phyloP scores from a whole-genome alignment of 1,140 invertebrate species.

The Euwallacea similis region DNA sequence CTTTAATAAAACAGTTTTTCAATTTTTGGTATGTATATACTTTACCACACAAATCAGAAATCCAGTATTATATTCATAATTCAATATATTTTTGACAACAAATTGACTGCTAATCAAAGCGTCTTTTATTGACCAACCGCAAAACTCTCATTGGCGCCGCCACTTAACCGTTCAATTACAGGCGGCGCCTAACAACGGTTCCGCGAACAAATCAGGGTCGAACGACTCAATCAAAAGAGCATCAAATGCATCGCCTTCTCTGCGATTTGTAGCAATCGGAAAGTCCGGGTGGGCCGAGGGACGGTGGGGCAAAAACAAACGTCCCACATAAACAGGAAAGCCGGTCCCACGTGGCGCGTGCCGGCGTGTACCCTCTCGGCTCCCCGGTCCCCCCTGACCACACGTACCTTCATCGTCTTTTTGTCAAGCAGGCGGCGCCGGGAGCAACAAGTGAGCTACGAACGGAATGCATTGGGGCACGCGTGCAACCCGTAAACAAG shows the following conservation, averaged over 20 bases:
- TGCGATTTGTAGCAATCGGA: slow-evolving; percentile 3
- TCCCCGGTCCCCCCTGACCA: not conserved
- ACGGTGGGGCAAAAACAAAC: slow-evolving; percentile 17
- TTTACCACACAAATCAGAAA: no score
- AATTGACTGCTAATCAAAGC: no score
- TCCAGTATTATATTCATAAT: no score
- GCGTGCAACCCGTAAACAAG: slow-evolving; percentile 25
- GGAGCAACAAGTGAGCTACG: slow-evolving; percentile 27
- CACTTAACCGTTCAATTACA: not conserved
- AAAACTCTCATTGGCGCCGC: no score
- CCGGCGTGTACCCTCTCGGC: not conserved
- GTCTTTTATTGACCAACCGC: no score
- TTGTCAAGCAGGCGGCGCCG: slow-evolving; percentile 22
- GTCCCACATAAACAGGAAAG: slow-evolving; percentile 28
- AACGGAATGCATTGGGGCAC: slow-evolving; percentile 26
- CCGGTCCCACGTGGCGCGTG: slow-evolving; percentile 28
- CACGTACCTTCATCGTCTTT: slow-evolving; percentile 12
- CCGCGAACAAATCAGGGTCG: not conserved
- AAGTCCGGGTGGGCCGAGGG: not conserved
- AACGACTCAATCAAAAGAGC: slow-evolving; percentile 8
- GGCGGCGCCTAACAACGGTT: not conserved
- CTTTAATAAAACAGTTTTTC: no score
- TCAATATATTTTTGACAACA: no score
- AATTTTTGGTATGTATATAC: no score
- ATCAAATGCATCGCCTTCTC: not conserved